Percentiles rank a stretch among this genome's conserved stretches.
Evolutionary conservation across 1,140 invertebrate species (phyloP).

Genomic region (Solenopsis invicta): DNA sequence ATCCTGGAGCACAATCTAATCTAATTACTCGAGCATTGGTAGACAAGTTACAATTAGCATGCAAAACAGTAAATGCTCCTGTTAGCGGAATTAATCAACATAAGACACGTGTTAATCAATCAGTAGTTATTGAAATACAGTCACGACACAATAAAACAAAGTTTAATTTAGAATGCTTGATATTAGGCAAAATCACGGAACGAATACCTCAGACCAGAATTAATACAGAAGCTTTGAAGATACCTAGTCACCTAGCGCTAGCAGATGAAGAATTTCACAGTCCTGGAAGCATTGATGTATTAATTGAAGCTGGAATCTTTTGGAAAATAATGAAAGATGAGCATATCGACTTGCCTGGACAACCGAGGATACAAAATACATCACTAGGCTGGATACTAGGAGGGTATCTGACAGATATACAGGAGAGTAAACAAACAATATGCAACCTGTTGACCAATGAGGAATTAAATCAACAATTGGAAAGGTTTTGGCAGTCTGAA

Average conservation of each 20-base stretch:
- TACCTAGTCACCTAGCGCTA: not conserved
- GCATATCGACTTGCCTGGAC: not conserved
- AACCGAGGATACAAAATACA: not conserved
- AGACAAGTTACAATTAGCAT: not conserved
- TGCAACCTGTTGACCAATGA: not conserved
- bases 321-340: not conserved
- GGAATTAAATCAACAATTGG: not conserved
- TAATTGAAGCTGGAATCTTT: no score
- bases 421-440: not conserved
- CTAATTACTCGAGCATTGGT: not conserved
- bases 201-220: not conserved
- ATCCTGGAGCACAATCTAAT: no score
- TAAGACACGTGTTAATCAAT: not conserved
- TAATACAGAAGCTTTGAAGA: not conserved
- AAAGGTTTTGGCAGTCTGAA: not conserved
- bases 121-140: not conserved
- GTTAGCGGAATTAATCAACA: not conserved
- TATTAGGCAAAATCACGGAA: not conserved
- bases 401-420: not conserved
- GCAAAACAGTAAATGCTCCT: not conserved
- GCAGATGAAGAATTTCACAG: not conserved
- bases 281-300: no score
- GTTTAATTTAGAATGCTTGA: not conserved
- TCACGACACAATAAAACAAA: not conserved
- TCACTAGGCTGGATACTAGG: not conserved